Percentiles rank a stretch among this genome's conserved stretches.
Evolutionary conservation across 92 coral and sea anemone genomes (phyloP).

Genomic region (Hydrozoanthus gracilis): DNA sequence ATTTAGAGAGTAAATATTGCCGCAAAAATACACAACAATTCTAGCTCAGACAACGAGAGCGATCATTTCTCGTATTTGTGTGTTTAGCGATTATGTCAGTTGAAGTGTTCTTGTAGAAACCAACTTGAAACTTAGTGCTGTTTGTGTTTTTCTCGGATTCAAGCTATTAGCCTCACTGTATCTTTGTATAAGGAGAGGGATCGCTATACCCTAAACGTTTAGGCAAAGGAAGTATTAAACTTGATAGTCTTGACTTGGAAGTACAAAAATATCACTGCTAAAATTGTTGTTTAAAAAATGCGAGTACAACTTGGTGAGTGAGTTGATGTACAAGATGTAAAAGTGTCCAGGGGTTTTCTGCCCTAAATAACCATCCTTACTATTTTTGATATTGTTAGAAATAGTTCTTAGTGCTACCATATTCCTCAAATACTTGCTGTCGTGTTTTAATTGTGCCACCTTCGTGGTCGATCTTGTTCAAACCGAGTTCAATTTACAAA

Average conservation of each 20-base stretch:
- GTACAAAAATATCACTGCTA: no score
- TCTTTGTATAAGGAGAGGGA: no score
- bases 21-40: conserved; percentile 55
- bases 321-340: no score
- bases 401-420: no score
- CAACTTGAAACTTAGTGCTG: background rate
- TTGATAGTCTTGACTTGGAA: no score
- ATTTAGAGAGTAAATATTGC: conserved; percentile 73
- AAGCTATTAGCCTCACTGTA: background rate
- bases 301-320: background rate
- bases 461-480: background rate
- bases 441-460: background rate
- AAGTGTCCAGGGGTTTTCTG: no score
- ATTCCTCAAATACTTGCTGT: background rate
- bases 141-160: background rate
- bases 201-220: no score
- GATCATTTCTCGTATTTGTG: conserved; percentile 61
- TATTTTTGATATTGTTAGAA: no score
- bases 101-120: background rate
- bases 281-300: background rate
- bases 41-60: conserved; percentile 52
- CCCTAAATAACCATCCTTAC: no score
- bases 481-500: background rate
- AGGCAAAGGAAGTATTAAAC: no score
- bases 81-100: conserved; percentile 48